Base-by-base conservation (phyloP, 1,140 invertebrate genomes). In the Sycophila sp. region DNA sequence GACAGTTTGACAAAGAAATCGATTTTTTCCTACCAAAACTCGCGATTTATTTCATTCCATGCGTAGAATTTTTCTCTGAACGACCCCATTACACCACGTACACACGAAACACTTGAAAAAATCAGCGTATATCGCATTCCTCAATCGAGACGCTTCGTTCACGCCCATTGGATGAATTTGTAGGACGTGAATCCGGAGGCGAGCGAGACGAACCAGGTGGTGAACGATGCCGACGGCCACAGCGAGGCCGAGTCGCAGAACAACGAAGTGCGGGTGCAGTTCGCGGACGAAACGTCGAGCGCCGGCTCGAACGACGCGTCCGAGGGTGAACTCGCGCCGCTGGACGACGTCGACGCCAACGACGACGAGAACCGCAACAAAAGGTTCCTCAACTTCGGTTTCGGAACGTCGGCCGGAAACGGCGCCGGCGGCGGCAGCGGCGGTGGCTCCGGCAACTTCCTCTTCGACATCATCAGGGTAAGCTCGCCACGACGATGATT, bases 401-500 rank as follows among this genome's bases (percentile, higher is more conserved):
- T 88, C 38, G 90, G 90, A 17, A 77, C 73, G 2, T 78, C 75
- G 0, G 88, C 87, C 11, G 80, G 85, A 59, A 78, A 78, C 42
- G 88, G 86, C 13, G 79, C 69, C 66, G 86, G 81, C 24, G 87
- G 88, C 56, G 89, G 87, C 15, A 88, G 87, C 67, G 88, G 88
- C 13, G 90, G 90, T 59, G 93, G 93, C 36, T 94, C 93, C 10
- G 94, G 94, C 64, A 95, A 94, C 86, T 94, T 95, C 87, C 87
- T 95, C 65, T 94, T 94, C 85, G 94, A 95, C 83, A 92, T 94
- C 75, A 92, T 94, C 80, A 89, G 93, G 88, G 93, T 95, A 87
- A 92, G 91, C 88, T 70, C 11, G 40, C n/a, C 62, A n/a, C n/a
- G n/a, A n/a, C n/a, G n/a, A n/a, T n/a, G n/a, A n/a, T n/a, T n/a